Percentiles rank a stretch among this genome's conserved stretches.
These are phyloP conservation scores for Aporrectodea caliginosa DNA, from an alignment of 1,140 invertebrate genomes.

Conservation along the genomic window DNA sequence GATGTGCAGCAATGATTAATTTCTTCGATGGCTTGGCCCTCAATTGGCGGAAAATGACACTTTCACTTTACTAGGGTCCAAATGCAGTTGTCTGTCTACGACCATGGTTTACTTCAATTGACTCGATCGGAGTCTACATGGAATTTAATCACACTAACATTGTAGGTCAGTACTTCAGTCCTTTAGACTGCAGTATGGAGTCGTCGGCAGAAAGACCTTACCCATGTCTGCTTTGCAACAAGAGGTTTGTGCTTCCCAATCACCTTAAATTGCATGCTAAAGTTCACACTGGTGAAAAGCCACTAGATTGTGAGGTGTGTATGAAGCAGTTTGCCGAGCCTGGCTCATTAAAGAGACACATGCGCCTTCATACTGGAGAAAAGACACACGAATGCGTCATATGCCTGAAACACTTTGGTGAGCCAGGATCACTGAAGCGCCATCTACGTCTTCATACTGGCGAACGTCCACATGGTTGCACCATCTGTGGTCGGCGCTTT, in stretches of 20 bases:
- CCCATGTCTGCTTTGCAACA: neutral
- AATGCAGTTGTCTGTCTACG: no score
- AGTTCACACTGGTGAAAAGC: slow-evolving; percentile 16
- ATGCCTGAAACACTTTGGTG: neutral
- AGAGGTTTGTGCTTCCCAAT: neutral
- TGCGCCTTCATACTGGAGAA: neutral
- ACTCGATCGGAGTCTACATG: neutral
- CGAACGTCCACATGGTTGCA: slow-evolving; percentile 77
- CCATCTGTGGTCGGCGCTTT: slow-evolving; percentile 70
- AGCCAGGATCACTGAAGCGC: slow-evolving; percentile 79
- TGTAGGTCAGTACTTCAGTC: neutral
- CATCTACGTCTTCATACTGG: slow-evolving; percentile 91
- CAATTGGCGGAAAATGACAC: no score
- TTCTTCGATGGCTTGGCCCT: no score
- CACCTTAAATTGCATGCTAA: slow-evolving; percentile 10
- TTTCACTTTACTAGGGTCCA: no score
- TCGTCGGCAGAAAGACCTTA: neutral
- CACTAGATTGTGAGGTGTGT: slow-evolving; percentile 1
- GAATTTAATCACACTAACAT: neutral
- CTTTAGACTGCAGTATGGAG: neutral
- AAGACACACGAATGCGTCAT: neutral
- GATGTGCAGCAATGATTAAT: no score
- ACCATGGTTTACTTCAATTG: no score
- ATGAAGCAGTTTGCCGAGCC: neutral
- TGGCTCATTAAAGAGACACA: neutral